These are phyloP conservation scores for Reticulitermes lucifugus DNA, from an alignment of 2,888 invertebrate species.

Conservation along the genomic window DNA sequence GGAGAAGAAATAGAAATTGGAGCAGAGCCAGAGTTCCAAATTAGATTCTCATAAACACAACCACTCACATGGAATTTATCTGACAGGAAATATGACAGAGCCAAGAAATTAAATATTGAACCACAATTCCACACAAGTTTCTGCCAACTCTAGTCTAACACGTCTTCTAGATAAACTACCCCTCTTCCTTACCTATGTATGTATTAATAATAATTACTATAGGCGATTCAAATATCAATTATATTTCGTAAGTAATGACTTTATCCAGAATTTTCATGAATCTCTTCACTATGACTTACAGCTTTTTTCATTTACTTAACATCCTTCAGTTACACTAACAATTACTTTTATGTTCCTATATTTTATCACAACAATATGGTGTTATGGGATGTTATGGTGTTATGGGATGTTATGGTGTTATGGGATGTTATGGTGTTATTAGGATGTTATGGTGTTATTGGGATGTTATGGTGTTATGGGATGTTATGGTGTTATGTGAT, in stretches of 20 bases:
- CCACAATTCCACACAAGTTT: background rate
- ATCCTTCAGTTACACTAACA: too few species aligned
- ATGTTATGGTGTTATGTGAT: too few species aligned
- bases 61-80: constrained; percentile 59
- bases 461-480: too few species aligned
- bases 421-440: too few species aligned
- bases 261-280: background rate
- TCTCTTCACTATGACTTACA: too few species aligned
- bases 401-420: too few species aligned
- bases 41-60: constrained; percentile 58
- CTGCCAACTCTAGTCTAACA: background rate
- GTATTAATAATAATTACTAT: background rate
- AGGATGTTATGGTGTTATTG: too few species aligned
- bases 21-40: constrained; percentile 54
- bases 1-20: constrained; percentile 55
- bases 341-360: too few species aligned
- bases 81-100: background rate
- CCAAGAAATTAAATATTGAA: constrained; percentile 6
- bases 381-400: too few species aligned
- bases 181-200: background rate
- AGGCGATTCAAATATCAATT: background rate
- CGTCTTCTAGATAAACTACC: background rate
- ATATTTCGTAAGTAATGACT: background rate
- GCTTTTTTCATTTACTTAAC: too few species aligned
- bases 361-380: too few species aligned